Base-by-base conservation (phyloP, 2,888 invertebrate genomes). In the Argyresthia albistria region DNA sequence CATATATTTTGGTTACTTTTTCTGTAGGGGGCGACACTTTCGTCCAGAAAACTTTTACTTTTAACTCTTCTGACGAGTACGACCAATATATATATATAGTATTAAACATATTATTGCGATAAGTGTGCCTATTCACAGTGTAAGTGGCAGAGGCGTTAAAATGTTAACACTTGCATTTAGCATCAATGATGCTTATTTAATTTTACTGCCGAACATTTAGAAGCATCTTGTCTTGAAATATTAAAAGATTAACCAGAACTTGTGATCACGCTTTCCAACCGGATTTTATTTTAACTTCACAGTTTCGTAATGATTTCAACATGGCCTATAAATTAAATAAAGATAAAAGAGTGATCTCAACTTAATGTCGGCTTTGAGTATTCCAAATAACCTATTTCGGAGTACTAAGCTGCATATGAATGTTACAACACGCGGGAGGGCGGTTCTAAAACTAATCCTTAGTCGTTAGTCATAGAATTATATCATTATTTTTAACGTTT, bases 401-500 rank as follows among this genome's bases (percentile, higher is more conserved):
- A 25, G 25, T 25, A 25, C 25, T 25, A 25, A 25, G 25, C 25
- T 6, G 25, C 25, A 25, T 25, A 6, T 2, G 25, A 2, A 25
- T 25, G 25, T 25, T 25, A 6, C 6, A 25, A 25, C 25, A 25
- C 25, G 25, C 25, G 25, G 25, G 25, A 25, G 25, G 25, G 25
- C 6, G 2, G 25, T 25, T 25, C 25, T 25, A 25, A 25, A 25
- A 62, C 54, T 66, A 25, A 70, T 68, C 65, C 67, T 65, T 70
- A 68, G 71, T 69, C 63, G 67, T 70, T 80, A 81, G 79, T 67
- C 71, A 76, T 83, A 83, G 76, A 76, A 66, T 70, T 76, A 83
- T 86, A 86, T 86, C 83, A 86, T 84, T 86, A 86, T 81, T 77
- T 86, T 82, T 82, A 84, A 84, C 69, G 71, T 77, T 76, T 77